These are phyloP conservation scores for Marcusenius ussheri DNA, from an alignment of 2,113 vertebrate genomes.

Conservation along the genomic window DNA sequence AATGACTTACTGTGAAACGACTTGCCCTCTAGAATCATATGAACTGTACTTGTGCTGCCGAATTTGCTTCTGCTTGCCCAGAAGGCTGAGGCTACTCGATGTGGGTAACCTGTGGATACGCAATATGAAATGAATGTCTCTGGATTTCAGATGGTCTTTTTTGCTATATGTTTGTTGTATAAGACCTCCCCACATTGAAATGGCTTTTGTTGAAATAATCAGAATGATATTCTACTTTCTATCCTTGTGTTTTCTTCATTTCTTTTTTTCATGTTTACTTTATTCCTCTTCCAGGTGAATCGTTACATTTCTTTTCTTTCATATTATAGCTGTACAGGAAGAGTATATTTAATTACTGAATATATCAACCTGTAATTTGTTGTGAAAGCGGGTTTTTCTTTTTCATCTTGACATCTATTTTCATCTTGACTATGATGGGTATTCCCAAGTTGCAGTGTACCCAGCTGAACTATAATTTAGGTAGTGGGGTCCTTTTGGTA, in stretches of 20 bases:
- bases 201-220: neutral
- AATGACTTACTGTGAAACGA: neutral
- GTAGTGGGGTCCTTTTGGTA: neutral
- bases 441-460: slow-evolving; percentile 4
- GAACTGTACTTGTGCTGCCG: neutral
- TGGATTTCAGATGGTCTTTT: neutral
- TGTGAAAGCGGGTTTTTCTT: neutral
- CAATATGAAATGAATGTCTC: neutral
- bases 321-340: neutral
- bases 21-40: neutral
- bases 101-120: neutral
- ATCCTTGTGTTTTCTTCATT: neutral
- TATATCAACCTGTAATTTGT: slow-evolving; percentile 16
- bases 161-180: neutral
- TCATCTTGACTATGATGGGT: neutral
- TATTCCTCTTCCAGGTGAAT: neutral
- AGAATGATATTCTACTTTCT: neutral
- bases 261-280: neutral
- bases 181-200: neutral
- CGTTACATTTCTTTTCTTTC: neutral
- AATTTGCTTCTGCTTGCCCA: neutral
- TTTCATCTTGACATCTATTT: neutral
- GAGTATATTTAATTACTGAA: slow-evolving; percentile 1
- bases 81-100: neutral
- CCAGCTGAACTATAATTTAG: slow-evolving; percentile 10